phyloP scores from a whole-genome alignment of 2,113 vertebrate species.

The Rattus rattus region DNA sequence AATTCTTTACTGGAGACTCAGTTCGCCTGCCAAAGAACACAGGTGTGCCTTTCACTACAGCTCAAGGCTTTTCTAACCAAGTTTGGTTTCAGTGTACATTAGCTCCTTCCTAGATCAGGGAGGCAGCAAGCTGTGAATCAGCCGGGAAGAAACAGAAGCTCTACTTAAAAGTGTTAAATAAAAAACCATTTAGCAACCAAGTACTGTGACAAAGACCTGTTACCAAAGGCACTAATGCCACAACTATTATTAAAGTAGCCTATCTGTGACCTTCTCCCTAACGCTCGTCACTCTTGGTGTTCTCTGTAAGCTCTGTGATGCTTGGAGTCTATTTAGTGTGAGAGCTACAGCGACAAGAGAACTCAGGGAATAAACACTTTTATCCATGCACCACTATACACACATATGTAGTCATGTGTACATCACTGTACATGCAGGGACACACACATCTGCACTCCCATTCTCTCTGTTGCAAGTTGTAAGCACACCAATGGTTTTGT shows the following conservation, averaged over 20 bases:
- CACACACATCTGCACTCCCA: no score
- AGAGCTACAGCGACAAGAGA: neutral
- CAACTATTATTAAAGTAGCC: slow-evolving; percentile 7
- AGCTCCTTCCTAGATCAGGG: slow-evolving; percentile 43
- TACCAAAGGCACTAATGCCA: slow-evolving; percentile 3
- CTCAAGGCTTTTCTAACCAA: slow-evolving; percentile 78
- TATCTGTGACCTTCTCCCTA: slow-evolving; percentile 26
- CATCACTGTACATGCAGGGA: neutral
- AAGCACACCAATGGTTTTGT: neutral
- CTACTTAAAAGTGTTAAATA: slow-evolving; percentile 9
- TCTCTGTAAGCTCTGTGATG: neutral
- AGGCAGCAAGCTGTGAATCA: neutral
- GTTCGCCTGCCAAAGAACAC: slow-evolving; percentile 80
- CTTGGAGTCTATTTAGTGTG: slow-evolving; percentile 43
- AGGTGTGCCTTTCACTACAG: slow-evolving; percentile 79
- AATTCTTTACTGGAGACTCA: slow-evolving; percentile 84
- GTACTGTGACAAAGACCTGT: neutral
- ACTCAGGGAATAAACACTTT: neutral
- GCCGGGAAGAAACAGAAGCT: slow-evolving; percentile 44
- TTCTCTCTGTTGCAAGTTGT: neutral
- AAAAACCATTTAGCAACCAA: slow-evolving; percentile 34
- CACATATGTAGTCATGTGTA: neutral
- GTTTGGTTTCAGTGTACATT: slow-evolving; percentile 67
- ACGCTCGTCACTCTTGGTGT: slow-evolving; percentile 37
- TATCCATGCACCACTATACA: neutral